Evolutionary conservation across 2,113 vertebrate genomes (phyloP).

Genomic region (Brachionichthys hirsutus): DNA sequence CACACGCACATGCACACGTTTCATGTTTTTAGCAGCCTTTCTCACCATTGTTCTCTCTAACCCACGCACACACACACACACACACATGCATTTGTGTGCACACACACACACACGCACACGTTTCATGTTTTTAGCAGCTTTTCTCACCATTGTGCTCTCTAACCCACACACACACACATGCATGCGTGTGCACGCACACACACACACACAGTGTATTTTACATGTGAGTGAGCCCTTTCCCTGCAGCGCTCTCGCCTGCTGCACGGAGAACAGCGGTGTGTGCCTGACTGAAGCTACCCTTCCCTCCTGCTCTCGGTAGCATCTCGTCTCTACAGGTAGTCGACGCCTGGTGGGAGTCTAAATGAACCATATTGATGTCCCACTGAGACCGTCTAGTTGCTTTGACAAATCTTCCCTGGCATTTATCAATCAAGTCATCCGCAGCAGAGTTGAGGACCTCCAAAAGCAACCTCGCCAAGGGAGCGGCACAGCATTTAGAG

Average conservation of each 20-base stretch:
- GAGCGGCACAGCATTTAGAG: conserved; percentile 64
- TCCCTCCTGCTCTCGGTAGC: conserved; percentile 78
- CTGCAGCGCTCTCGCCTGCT: conserved; percentile 3
- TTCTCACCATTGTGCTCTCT: conserved; percentile 6
- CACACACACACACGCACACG: too few species aligned
- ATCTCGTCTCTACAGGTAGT: conserved; percentile 85
- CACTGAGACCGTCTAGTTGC: conserved; percentile 88
- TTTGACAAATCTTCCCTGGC: conserved; percentile 94
- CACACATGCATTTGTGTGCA: background rate
- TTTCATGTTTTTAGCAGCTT: background rate
- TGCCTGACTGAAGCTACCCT: conserved; percentile 16
- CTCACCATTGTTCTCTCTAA: too few species aligned
- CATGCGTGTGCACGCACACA: background rate
- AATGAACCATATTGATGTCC: conserved; percentile 92
- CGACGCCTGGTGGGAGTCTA: conserved; percentile 85
- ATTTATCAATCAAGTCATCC: conserved; percentile 91
- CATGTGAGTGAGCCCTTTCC: conserved; percentile 54
- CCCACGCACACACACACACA: conserved; percentile 11
- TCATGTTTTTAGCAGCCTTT: conserved; percentile 4
- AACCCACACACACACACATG: conserved; percentile 5
- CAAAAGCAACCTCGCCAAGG: conserved; percentile 83
- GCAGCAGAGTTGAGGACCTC: conserved; percentile 81
- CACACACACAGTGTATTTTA: too few species aligned
- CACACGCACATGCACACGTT: conserved; percentile 6
- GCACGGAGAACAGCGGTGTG: conserved; percentile 11